These are phyloP conservation scores for Hydrolagus affinis DNA, from an alignment of 2,113 vertebrate species.

Conservation along the genomic window DNA sequence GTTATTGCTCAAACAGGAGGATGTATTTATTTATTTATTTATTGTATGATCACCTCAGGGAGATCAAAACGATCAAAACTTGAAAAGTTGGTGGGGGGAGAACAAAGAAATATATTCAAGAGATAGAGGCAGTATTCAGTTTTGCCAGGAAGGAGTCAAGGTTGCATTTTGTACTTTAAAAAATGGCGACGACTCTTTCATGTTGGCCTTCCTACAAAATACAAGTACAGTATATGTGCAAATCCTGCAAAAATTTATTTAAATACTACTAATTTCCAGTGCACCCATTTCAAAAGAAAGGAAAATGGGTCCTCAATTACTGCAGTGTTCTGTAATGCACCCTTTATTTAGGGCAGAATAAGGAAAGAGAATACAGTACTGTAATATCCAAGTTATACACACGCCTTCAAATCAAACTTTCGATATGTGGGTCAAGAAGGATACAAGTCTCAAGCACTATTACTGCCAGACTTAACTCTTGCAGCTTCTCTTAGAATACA, in stretches of 20 bases:
- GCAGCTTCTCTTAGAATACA: not conserved
- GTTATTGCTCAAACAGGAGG: slow-evolving; percentile 26
- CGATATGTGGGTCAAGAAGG: not conserved
- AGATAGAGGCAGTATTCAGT: not conserved
- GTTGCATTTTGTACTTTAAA: slow-evolving; percentile 4
- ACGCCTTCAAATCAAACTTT: not conserved
- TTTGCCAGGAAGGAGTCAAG: not conserved
- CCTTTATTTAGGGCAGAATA: not conserved
- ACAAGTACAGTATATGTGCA: not conserved
- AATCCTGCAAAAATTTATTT: not conserved
- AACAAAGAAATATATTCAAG: not conserved
- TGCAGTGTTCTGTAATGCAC: not conserved
- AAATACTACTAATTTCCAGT: slow-evolving; percentile 3
- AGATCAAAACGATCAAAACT: not conserved
- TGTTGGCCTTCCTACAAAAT: not conserved
- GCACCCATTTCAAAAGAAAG: not conserved
- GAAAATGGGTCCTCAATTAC: not conserved
- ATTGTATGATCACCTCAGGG: no score
- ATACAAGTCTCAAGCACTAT: not conserved
- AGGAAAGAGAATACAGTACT: not conserved
- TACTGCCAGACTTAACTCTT: no score
- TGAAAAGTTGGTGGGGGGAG: not conserved
- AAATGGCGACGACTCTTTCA: not conserved
- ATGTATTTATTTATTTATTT: not conserved
- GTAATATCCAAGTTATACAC: not conserved